A percentile compares a stretch with the other conserved stretches of the same genome.
Conservation (phyloP, 2,888 invertebrate genomes). For the Leucoptera coffeella region DNA sequence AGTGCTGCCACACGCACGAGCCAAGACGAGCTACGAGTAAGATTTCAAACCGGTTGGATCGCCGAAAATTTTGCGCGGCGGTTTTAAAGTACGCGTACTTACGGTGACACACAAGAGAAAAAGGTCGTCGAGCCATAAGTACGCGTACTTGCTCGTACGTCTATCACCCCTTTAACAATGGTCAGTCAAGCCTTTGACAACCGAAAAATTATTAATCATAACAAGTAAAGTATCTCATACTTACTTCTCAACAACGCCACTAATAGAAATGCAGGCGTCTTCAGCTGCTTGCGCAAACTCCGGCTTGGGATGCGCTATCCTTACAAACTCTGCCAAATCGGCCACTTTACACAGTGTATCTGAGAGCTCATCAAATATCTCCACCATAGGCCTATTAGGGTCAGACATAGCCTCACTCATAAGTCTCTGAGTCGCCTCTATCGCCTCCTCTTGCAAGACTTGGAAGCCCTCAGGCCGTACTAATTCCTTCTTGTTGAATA, state of each 20-base stretch:
- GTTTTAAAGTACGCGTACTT: no score
- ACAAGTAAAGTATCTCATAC: no score
- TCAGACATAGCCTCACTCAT: slow-evolving; percentile 70
- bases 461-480: slow-evolving; percentile 73
- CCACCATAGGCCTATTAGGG: slow-evolving; percentile 75
- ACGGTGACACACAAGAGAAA: no score
- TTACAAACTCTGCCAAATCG: slow-evolving; percentile 93
- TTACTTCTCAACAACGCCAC: slow-evolving; percentile 90
- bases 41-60: no score
- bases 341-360: slow-evolving; percentile 93
- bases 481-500: slow-evolving; percentile 80
- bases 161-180: no score
- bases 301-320: slow-evolving; percentile 83
- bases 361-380: slow-evolving; percentile 93
- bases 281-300: slow-evolving; percentile 79
- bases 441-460: slow-evolving; percentile 68
- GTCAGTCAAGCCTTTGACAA: no score
- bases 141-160: no score
- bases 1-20: no score
- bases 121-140: no score
- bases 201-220: no score
- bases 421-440: slow-evolving; percentile 60
- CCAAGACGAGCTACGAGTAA: no score
- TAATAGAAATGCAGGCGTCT: slow-evolving; percentile 80
- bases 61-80: no score